Conservation (phyloP, 35 echinoderm and acorn worm species). For the Strongylocentrotus purpuratus region DNA sequence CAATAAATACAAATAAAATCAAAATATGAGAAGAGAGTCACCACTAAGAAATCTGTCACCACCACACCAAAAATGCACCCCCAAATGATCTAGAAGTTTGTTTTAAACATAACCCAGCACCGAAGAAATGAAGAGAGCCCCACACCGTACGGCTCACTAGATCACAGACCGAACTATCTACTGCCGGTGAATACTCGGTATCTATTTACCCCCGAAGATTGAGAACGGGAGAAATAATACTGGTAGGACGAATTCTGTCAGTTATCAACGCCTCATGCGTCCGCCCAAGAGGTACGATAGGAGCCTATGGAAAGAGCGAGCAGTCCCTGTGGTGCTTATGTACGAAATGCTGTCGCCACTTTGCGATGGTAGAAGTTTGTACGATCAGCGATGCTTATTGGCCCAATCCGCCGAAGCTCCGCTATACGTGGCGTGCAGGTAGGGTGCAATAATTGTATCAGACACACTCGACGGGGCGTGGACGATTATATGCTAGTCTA, state of each 20-base stretch:
- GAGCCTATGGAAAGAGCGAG: background rate
- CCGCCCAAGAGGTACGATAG: background rate
- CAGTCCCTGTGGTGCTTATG: background rate
- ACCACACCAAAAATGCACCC: conserved; percentile 15
- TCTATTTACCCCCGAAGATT: conserved; percentile 1
- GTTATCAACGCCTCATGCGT: background rate
- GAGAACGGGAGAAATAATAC: background rate
- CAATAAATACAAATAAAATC: conserved; percentile 1
- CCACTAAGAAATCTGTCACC: conserved; percentile 1
- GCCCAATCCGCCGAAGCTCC: background rate
- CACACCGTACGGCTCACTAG: background rate
- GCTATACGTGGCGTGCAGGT: background rate
- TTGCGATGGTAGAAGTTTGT: background rate
- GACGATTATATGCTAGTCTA: background rate
- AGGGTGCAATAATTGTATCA: background rate
- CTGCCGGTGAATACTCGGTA: background rate
- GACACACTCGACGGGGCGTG: background rate
- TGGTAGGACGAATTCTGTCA: background rate
- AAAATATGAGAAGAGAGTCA: background rate
- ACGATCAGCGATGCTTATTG: background rate
- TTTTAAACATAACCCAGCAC: conserved; percentile 1
- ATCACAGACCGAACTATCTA: background rate
- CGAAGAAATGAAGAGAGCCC: conserved; percentile 7
- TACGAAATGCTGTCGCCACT: conserved; percentile 14
- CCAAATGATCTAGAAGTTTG: background rate